Conservation (phyloP, 2,888 invertebrate genomes). For the Gibbula magus region DNA sequence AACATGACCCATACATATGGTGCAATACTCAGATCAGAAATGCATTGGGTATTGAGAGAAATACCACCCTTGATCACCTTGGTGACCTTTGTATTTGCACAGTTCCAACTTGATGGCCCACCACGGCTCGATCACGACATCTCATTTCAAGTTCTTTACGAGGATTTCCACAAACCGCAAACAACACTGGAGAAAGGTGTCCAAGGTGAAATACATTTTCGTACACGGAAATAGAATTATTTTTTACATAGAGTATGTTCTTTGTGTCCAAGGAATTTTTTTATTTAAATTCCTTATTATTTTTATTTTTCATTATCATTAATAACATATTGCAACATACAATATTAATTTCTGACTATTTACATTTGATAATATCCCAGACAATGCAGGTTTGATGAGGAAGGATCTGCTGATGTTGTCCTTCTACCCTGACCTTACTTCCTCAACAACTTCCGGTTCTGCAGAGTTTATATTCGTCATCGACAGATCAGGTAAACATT, state of each 20-base stretch:
- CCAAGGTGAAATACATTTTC: background rate
- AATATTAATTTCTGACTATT: no score
- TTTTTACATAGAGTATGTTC: no score
- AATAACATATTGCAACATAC: no score
- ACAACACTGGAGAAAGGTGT: background rate
- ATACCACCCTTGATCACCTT: no score
- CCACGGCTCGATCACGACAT: background rate
- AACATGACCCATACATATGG: no score
- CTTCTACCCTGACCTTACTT: background rate
- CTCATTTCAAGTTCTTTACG: background rate
- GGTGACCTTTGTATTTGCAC: background rate
- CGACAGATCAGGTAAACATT: background rate
- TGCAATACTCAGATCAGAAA: no score
- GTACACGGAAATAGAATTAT: background rate
- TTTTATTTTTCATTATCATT: no score
- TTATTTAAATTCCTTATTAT: no score
- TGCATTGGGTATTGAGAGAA: no score
- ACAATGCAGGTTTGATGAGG: background rate
- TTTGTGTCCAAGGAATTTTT: no score
- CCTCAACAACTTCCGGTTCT: background rate
- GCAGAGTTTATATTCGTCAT: background rate
- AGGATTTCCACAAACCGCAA: background rate
- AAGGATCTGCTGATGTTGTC: background rate
- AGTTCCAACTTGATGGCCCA: background rate
- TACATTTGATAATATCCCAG: background rate